Evolutionary conservation across 2,888 invertebrate species (phyloP), one percentile per base, ranked within the genome.

Genomic region (Tenthredo notha): DNA sequence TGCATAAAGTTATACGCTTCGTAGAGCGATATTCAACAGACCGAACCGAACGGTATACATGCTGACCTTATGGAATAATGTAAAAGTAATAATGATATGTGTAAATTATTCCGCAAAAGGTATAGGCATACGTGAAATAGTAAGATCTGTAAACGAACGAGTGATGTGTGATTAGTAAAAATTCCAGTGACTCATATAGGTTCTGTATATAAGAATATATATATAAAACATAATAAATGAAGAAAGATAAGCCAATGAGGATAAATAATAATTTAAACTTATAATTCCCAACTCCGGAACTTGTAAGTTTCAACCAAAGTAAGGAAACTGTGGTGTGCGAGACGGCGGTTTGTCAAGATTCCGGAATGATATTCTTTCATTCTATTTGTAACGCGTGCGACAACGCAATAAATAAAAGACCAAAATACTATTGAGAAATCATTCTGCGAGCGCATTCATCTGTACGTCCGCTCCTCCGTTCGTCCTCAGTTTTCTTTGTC

Each of bases 21-120:
- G 50, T 50, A 50, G 18, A 4, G 18, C 18, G 50, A 18, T 50
- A 50, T 5, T 15, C 50, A 50, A 18, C 54, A 7, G n/a, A 54
- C 54, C 54, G 54, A 54, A 54, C 54, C 54, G 54, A 54, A 54
- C 54, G 54, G 54, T 54, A 54, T n/a, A 54, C n/a, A 54, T 54
- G 54, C 54, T 54, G 61, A 61, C 25, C 61, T 61, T 25, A 61
- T 61, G 12, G 25, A 61, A 61, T 61, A 54, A 61, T 61, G 61
- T 61, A 25, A 25, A 61, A 61, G 61, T 61, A 25, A 21, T 61
- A 25, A 25, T 61, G 10, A 61, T 61, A 61, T 12, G 12, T 61
- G 61, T 12, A 12, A 2, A 25, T 61, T 21, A 21, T 61, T 25
- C 61, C 61, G 61, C 21, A 25, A 61, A 61, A 25, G 25, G 61